Conservation (phyloP, 2,888 invertebrate genomes). For the Hirtodrosophila alboralis region DNA sequence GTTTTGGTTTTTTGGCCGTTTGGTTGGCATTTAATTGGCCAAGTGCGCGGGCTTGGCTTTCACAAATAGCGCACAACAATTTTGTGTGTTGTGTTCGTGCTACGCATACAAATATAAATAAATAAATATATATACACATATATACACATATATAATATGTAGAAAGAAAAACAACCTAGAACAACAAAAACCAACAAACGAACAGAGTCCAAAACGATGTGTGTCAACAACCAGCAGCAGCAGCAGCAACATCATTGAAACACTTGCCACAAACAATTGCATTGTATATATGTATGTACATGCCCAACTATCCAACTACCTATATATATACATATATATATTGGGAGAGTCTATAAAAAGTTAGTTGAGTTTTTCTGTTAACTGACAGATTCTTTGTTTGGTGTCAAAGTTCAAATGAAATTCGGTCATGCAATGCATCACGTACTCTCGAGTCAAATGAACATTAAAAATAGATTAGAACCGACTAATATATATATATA, state of each 20-base stretch:
- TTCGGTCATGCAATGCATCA: too few relatives aligned
- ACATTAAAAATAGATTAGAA: too few relatives aligned
- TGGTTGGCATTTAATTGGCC: slow-evolving; percentile 56
- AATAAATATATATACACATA: background rate
- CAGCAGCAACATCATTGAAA: slow-evolving; percentile 36
- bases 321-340: background rate
- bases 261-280: slow-evolving; percentile 40
- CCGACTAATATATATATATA: too few relatives aligned
- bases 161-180: slow-evolving; percentile 14
- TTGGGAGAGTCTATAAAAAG: too few relatives aligned
- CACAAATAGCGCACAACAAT: slow-evolving; percentile 57
- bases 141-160: too few relatives aligned
- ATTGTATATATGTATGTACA: slow-evolving; percentile 23
- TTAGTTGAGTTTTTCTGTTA: too few relatives aligned
- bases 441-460: too few relatives aligned
- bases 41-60: slow-evolving; percentile 67
- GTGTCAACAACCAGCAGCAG: slow-evolving; percentile 36
- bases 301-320: too few relatives aligned
- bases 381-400: too few relatives aligned
- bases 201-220: slow-evolving; percentile 28
- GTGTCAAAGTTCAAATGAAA: too few relatives aligned
- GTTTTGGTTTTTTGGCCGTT: slow-evolving; percentile 11
- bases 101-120: slow-evolving; percentile 61
- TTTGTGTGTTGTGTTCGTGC: slow-evolving; percentile 50
- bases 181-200: slow-evolving; percentile 13